Conservation (phyloP, 2,797 vertebrate species). For the Pseudopleuronectes americanus region DNA sequence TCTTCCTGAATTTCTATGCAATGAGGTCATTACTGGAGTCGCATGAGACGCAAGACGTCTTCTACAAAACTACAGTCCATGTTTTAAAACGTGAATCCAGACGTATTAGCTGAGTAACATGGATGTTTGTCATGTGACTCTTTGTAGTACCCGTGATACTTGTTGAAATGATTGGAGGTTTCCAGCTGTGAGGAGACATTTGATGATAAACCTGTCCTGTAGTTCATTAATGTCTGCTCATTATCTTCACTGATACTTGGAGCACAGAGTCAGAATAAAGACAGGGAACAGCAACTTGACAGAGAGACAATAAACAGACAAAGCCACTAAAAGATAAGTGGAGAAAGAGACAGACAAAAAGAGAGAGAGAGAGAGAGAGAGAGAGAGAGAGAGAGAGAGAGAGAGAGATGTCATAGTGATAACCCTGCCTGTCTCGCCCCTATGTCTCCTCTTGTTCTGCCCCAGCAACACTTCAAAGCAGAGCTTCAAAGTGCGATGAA, state of each 20-base stretch:
- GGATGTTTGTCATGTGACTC: constrained; percentile 9
- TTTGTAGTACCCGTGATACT: constrained; percentile 15
- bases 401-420: constrained; percentile 29
- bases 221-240: constrained; percentile 2
- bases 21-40: too few relatives aligned
- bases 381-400: not conserved
- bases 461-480: constrained; percentile 50
- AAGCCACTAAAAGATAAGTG: constrained; percentile 21
- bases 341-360: not conserved
- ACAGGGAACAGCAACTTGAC: not conserved
- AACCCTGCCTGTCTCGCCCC: constrained; percentile 20
- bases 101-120: not conserved
- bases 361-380: not conserved
- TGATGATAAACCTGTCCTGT: constrained; percentile 18
- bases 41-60: not conserved
- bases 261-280: constrained; percentile 16
- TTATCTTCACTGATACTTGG: constrained; percentile 15
- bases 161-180: constrained; percentile 6
- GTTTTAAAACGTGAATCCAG: not conserved
- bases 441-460: constrained; percentile 17
- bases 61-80: not conserved
- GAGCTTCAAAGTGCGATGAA: constrained; percentile 58
- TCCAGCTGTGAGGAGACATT: constrained; percentile 21
- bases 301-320: constrained; percentile 8
- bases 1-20: too few relatives aligned